Base-by-base conservation (phyloP, 2,888 invertebrate genomes). In the Lithophane semibrunnea region DNA sequence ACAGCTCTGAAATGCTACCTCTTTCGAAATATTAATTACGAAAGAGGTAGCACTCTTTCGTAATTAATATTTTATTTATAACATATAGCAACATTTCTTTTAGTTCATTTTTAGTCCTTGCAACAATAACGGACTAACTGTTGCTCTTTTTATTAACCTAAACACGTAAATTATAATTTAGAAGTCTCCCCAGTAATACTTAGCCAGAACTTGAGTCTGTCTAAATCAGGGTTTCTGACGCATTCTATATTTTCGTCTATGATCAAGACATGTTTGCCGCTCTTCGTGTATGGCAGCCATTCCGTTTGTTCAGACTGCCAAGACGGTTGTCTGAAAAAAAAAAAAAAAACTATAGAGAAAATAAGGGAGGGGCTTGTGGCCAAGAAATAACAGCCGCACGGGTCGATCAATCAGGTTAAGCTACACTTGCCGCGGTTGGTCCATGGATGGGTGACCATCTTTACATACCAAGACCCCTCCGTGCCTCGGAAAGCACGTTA, bases 241-340 rank as follows among this genome's bases (percentile, higher is more conserved):
- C 93, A 77, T 65, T 79, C 79, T 3, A 89, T 79, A 3, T 91
- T 75, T 0, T 92, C 90, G 66, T 92, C 91, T 21, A 95, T 91
- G 0, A 93, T 84, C 2, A 96, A 77, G 3, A 92, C 90, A 4
- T 88, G 82, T 42, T 90, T 93, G 0, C 88, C 86, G 2, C 84
- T 60, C 2, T 83, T 86, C 0, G 91, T 92, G 85, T 95, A 96
- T 0, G 95, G 94, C 67, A 90, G 83, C 96, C 96, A 96, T 83
- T 92, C 86, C 24, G 91, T 77, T 47, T 89, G 77, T 42, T 93
- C 93, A 24, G 89, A 84, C 0, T 80, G 78, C 93, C 94, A 94
- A 16, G 92, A 87, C 37, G 96, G 96, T 88, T 88, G 89, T 1
- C 96, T 96, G 92, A 92, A 94, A 78, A 65, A 79, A 61, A 73